These are phyloP conservation scores for Tetragonisca angustula DNA, from an alignment of 2,888 invertebrate species.

Conservation along the genomic window DNA sequence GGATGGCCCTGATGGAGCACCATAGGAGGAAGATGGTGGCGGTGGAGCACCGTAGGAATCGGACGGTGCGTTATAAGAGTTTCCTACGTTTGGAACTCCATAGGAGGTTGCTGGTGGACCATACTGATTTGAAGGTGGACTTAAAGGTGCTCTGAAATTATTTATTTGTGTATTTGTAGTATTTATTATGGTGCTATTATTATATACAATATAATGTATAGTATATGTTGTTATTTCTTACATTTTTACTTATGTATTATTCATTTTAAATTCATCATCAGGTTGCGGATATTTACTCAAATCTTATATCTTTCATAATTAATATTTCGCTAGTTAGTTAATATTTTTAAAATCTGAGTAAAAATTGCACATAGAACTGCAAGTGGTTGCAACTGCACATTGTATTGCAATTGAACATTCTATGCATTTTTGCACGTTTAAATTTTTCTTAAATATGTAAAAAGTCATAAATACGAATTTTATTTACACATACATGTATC, in stretches of 20 bases:
- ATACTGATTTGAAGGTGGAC: slow-evolving; percentile 67
- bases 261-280: too few relatives aligned
- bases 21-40: slow-evolving; percentile 56
- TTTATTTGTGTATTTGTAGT: not conserved
- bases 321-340: too few relatives aligned
- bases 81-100: slow-evolving; percentile 70
- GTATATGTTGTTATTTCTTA: not conserved
- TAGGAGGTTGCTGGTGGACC: slow-evolving; percentile 73
- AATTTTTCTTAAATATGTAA: not conserved
- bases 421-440: not conserved
- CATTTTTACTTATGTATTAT: too few relatives aligned
- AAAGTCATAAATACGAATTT: not conserved
- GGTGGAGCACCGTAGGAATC: slow-evolving; percentile 65
- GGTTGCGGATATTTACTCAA: not conserved
- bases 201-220: not conserved
- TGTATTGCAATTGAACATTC: not conserved
- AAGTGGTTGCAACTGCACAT: too few relatives aligned
- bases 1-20: slow-evolving; percentile 49
- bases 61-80: slow-evolving; percentile 62
- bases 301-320: not conserved
- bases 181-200: not conserved
- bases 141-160: slow-evolving; percentile 71
- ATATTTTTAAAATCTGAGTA: too few relatives aligned
- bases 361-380: too few relatives aligned
- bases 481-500: not conserved